Conservation (phyloP, 2,888 invertebrate species). For the Gnatocerus cornutus region DNA sequence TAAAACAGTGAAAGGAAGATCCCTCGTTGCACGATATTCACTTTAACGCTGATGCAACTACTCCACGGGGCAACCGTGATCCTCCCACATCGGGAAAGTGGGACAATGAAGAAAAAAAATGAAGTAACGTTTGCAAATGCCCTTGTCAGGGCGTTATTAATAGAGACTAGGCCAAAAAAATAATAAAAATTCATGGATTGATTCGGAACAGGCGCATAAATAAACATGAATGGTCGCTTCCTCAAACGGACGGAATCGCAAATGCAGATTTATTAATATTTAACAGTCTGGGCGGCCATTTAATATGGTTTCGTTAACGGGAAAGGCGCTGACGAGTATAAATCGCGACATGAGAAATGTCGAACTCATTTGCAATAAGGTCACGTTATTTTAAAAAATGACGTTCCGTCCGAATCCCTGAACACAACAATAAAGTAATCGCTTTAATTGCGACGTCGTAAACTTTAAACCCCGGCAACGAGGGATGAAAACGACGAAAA, state of each 20-base stretch:
- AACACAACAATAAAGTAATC: constrained; percentile 6
- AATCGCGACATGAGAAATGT: constrained; percentile 30
- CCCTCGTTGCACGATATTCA: constrained; percentile 49
- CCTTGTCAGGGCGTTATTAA: constrained; percentile 9
- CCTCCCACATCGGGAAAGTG: constrained; percentile 47
- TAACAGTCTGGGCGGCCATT: constrained; percentile 44
- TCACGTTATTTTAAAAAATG: constrained; percentile 24
- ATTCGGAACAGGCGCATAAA: constrained; percentile 40
- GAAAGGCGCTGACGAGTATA: constrained; percentile 38
- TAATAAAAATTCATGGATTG: constrained; percentile 45
- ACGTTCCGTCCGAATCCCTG: not conserved
- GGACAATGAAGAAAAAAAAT: constrained; percentile 29
- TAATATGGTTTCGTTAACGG: constrained; percentile 48
- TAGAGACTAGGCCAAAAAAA: constrained; percentile 39
- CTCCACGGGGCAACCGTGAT: constrained; percentile 29
- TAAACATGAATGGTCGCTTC: constrained; percentile 46
- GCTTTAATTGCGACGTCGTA: constrained; percentile 14
- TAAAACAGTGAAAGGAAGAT: constrained; percentile 48
- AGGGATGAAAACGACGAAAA: constrained; percentile 16
- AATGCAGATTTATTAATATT: constrained; percentile 49
- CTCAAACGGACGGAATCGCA: constrained; percentile 41
- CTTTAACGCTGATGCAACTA: constrained; percentile 42
- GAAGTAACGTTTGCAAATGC: not conserved
- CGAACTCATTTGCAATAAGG: constrained; percentile 43
- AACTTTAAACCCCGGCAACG: constrained; percentile 1